These are phyloP conservation scores for Rhinatrema bivittatum DNA, from an alignment of 2,797 vertebrate genomes.

Conservation along the genomic window DNA sequence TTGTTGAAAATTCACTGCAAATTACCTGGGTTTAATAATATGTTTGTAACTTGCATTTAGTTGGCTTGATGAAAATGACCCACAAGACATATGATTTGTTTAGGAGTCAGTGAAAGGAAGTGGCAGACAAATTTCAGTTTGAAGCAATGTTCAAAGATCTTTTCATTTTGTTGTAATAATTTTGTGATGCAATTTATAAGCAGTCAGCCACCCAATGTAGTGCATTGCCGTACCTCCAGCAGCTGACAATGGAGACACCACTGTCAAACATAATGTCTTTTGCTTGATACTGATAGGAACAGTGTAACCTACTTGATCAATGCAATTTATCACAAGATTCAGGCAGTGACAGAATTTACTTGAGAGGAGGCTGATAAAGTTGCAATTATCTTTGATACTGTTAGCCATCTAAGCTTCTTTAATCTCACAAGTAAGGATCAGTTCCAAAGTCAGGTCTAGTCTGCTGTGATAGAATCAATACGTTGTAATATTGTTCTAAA, in stretches of 20 bases:
- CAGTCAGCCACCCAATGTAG: constrained; percentile 17
- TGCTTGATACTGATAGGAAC: constrained; percentile 37
- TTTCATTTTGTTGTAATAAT: constrained; percentile 23
- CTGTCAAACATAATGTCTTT: constrained; percentile 42
- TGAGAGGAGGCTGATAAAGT: constrained; percentile 28
- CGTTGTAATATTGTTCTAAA: not conserved
- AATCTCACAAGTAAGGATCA: constrained; percentile 13
- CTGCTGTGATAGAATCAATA: not conserved
- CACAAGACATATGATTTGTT: too few relatives aligned
- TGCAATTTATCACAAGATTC: constrained; percentile 36
- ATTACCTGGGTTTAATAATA: too few relatives aligned
- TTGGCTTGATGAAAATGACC: too few relatives aligned
- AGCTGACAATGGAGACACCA: constrained; percentile 26
- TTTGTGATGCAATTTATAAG: constrained; percentile 40
- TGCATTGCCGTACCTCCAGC: constrained; percentile 25
- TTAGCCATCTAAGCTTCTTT: constrained; percentile 18
- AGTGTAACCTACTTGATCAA: constrained; percentile 39
- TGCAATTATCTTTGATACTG: constrained; percentile 21
- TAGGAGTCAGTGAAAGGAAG: too few relatives aligned
- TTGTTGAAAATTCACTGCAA: too few relatives aligned
- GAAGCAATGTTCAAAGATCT: too few relatives aligned
- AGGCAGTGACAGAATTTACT: constrained; percentile 26
- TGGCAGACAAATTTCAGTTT: too few relatives aligned
- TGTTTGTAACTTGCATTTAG: too few relatives aligned
- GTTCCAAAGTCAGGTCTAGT: constrained; percentile 6